Evolutionary conservation across 2,888 invertebrate species (phyloP), one percentile per base, ranked within the genome.

Genomic region (Drosophila kambysellisi): DNA sequence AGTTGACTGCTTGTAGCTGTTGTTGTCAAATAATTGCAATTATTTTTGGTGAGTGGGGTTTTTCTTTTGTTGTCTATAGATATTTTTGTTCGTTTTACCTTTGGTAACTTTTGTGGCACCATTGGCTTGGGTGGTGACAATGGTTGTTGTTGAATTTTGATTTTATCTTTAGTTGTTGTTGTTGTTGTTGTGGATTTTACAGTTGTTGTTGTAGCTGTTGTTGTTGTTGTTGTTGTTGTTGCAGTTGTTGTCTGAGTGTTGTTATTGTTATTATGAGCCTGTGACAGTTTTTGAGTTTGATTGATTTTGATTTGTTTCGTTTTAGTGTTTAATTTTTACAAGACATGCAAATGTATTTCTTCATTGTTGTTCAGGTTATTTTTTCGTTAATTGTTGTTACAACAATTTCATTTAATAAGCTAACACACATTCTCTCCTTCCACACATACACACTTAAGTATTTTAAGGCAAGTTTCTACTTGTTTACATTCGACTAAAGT

Each of bases 51-150:
- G 25, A 25, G 25, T 25, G 4, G 46, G 1, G 11, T 8, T 12
- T 20, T 12, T 43, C n/a, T 11, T 60, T 61, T 41, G 30, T 39
- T 41, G 30, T 60, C 46, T 30, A 43, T 62, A 54, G n/a, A 58
- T 51, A 50, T 39, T 74, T 74, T 51, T 37, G 58, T 64, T 62
- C 41, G 39, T 76, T 89, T 93, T 93, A 93, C 93, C 93, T 93
- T 93, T 79, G 91, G 86, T 66, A 92, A 85, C 90, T 92, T 93
- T 88, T 91, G 87, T 91, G 92, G 92, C 77, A 92, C 84, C 83
- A 93, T 91, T 82, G 93, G 93, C 89, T 91, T 93, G 73, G 93
- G 93, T 84, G 93, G 93, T 84, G 93, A 93, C 82, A 93, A 87
- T 83, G 93, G 93, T 91, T 93, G 93, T 87, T 91, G 92, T 88